Percentiles rank a stretch among this genome's conserved stretches.
These are phyloP conservation scores for Macropis europaea DNA, from an alignment of 2,888 invertebrate species.

Conservation along the genomic window DNA sequence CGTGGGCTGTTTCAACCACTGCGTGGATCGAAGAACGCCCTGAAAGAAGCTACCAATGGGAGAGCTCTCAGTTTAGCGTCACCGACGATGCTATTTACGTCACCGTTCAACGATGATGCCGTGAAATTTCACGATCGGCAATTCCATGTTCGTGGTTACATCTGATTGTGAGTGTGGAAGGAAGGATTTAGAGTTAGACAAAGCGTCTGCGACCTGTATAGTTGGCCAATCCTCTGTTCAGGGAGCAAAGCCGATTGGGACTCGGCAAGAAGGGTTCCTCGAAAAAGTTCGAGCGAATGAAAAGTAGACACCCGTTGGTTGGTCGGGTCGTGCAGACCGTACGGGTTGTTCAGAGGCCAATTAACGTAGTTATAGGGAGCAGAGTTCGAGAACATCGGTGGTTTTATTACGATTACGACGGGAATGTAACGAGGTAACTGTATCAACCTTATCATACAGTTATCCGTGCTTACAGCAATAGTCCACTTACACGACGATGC, in stretches of 20 bases:
- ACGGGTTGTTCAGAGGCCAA: slow-evolving; percentile 56
- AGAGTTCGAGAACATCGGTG: slow-evolving; percentile 56
- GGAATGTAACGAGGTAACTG: slow-evolving; percentile 63
- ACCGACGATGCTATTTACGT: slow-evolving; percentile 29
- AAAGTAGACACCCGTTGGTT: slow-evolving; percentile 60
- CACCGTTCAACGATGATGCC: slow-evolving; percentile 21
- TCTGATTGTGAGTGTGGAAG: too few relatives aligned
- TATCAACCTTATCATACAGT: slow-evolving; percentile 58
- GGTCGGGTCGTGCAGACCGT: slow-evolving; percentile 44
- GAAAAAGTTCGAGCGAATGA: background rate
- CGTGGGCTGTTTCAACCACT: slow-evolving; percentile 17
- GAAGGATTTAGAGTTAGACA: too few relatives aligned
- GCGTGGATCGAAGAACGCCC: slow-evolving; percentile 35
- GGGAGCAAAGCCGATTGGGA: background rate
- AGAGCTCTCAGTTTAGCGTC: slow-evolving; percentile 15
- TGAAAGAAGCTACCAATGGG: slow-evolving; percentile 36
- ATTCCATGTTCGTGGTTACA: too few relatives aligned
- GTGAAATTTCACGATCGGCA: background rate
- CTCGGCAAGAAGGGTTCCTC: background rate
- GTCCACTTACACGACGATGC: slow-evolving; percentile 24
- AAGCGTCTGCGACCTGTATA: too few relatives aligned
- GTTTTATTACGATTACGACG: slow-evolving; percentile 64
- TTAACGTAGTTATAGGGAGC: slow-evolving; percentile 62
- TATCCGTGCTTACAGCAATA: slow-evolving; percentile 39
- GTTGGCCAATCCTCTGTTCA: too few relatives aligned